Conservation (phyloP, 2,888 invertebrate genomes). For the Anaspis maculata region DNA sequence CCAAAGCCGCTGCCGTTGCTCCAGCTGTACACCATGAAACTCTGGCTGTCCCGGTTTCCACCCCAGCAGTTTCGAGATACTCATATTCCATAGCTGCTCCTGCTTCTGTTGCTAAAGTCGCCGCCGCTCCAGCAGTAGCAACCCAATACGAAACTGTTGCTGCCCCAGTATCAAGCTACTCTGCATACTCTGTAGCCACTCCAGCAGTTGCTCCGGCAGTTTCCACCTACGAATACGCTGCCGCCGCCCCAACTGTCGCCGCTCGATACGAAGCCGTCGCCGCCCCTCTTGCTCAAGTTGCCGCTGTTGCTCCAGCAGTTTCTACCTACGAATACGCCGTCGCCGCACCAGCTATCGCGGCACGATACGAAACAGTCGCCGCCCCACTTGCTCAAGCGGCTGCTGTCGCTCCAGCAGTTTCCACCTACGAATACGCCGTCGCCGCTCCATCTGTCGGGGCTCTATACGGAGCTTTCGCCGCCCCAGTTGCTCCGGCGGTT, state of each 20-base stretch:
- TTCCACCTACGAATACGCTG: too few species aligned
- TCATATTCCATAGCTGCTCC: too few species aligned
- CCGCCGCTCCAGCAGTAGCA: too few species aligned
- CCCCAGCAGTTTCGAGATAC: background rate
- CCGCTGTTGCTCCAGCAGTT: background rate
- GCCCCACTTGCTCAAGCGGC: slow-evolving; percentile 1
- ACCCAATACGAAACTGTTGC: too few species aligned
- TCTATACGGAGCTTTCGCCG: slow-evolving; percentile 4
- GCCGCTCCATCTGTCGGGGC: slow-evolving; percentile 28
- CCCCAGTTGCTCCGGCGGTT: background rate
- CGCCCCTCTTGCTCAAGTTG: too few species aligned
- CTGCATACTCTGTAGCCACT: slow-evolving; percentile 40
- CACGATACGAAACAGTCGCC: background rate
- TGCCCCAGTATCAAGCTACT: slow-evolving; percentile 32
- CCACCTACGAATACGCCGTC: slow-evolving; percentile 47
- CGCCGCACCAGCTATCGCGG: background rate
- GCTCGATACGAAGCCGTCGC: background rate
- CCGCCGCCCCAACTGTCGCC: background rate
- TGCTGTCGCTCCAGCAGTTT: background rate
- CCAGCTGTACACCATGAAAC: slow-evolving; percentile 25
- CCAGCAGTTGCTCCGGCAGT: background rate
- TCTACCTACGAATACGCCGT: too few species aligned
- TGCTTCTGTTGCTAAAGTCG: background rate
- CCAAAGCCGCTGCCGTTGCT: slow-evolving; percentile 5
- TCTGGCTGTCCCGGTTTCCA: background rate